Evolutionary conservation across 2,888 invertebrate genomes (phyloP).

Genomic region (Phengaris arion): DNA sequence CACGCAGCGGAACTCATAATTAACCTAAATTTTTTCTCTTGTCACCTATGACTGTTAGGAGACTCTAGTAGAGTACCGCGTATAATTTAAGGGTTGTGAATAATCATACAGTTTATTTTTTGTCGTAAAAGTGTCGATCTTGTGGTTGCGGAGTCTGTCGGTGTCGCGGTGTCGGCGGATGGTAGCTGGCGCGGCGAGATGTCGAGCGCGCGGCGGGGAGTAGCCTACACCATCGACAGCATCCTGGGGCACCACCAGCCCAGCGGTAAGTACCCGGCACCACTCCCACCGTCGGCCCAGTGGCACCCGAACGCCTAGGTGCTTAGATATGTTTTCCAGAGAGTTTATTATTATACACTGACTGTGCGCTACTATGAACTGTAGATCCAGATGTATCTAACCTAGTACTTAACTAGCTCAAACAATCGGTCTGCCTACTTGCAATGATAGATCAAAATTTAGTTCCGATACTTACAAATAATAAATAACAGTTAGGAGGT

Average conservation of each 20-base stretch:
- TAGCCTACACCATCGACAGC: slow-evolving; percentile 71
- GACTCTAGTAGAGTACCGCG: neutral
- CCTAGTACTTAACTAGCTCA: too few species aligned
- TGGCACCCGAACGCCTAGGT: neutral
- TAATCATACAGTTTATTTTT: neutral
- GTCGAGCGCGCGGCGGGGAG: slow-evolving; percentile 54
- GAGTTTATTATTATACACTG: too few species aligned
- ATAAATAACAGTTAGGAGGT: too few species aligned
- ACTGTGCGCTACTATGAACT: too few species aligned
- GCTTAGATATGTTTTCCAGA: neutral
- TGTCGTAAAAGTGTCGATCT: neutral
- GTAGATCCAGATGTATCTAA: too few species aligned
- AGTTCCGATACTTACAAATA: too few species aligned
- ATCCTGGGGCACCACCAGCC: slow-evolving; percentile 56
- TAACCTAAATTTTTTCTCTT: neutral
- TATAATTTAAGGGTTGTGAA: neutral
- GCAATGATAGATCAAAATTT: too few species aligned
- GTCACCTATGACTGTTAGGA: neutral
- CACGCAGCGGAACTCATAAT: neutral
- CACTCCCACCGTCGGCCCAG: neutral
- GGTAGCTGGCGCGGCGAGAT: slow-evolving; percentile 33
- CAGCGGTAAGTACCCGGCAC: neutral
- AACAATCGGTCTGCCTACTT: too few species aligned
- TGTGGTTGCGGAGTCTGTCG: slow-evolving; percentile 28
- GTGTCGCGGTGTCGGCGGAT: neutral